Evolutionary conservation across 53 echinoderm and acorn worm genomes (phyloP), one percentile per base, ranked within the genome.

Genomic region (Arbacia lixula): DNA sequence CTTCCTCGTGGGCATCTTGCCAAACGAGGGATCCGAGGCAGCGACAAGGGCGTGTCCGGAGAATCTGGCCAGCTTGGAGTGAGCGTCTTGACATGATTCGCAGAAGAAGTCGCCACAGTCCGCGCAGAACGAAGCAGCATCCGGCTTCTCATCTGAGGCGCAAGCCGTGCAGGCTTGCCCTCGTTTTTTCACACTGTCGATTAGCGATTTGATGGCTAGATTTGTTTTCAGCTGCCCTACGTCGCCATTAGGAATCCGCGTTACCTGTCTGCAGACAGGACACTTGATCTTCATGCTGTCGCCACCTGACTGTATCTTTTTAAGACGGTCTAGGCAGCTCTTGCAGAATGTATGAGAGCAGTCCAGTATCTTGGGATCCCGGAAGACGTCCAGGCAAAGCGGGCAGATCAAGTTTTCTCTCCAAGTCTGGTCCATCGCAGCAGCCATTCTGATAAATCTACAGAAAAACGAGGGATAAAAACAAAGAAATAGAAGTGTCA

Each of bases 301-400:
- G 9, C 2, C 3, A 25, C 29, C 43, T 9, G 28, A 27, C 12
- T 50, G 24, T 2, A 71, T 27, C n/a, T n/a, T n/a, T n/a, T n/a
- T n/a, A 29, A 71, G 5, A 14, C 0, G 11, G 26, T 71, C 51
- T 12, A 71, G 51, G 46, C 71, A 71, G 26, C 28, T 46, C 50
- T 29, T 41, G 17, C 71, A 71, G 71, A 71, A 71, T 3, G 71
- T 27, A 29, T 71, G 71, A 46, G 71, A 71, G 50, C 71, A 71
- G 31, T 41, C 2, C 49, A 71, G 30, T 41, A 29, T 43, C 71
- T 49, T 71, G 26, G 71, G 71, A 2, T 71, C 71, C 27, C n/a
- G n/a, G n/a, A n/a, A n/a, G n/a, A n/a, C n/a, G n/a, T n/a, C n/a
- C n/a, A n/a, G n/a, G n/a, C n/a, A n/a, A n/a, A n/a, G n/a, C n/a